Conservation (phyloP, 1,140 invertebrate species). For the Paraescarpia echinospica region DNA sequence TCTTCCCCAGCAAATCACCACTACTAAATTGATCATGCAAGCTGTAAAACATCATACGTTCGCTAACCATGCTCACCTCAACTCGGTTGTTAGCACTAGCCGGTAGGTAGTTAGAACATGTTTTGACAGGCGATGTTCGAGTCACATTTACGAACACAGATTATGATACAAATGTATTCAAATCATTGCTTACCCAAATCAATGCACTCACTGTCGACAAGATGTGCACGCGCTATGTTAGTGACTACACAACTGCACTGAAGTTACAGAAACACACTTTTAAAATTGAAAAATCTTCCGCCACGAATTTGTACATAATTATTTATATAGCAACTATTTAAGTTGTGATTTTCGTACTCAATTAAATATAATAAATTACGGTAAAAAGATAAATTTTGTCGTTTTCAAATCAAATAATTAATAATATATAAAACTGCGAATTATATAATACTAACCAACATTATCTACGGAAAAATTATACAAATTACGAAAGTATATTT, state of each 20-base stretch:
- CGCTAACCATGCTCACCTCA: background rate
- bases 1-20: background rate
- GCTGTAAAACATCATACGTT: background rate
- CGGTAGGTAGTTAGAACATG: background rate
- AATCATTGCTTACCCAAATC: background rate
- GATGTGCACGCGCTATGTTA: background rate
- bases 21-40: background rate
- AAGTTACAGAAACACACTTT: background rate
- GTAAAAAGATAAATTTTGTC: background rate
- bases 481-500: background rate
- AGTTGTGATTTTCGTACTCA: background rate
- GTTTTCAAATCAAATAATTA: background rate
- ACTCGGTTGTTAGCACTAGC: background rate
- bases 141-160: background rate
- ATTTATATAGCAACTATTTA: background rate
- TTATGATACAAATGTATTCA: background rate
- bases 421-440: background rate
- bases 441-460: too few species aligned
- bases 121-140: background rate
- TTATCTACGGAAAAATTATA: too few species aligned
- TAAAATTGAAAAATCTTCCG: background rate
- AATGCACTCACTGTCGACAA: background rate
- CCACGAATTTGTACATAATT: constrained; percentile 1
- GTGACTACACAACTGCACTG: background rate
- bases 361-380: background rate